Percentiles rank a stretch among this genome's conserved stretches.
phyloP scores from a whole-genome alignment of 2,797 vertebrate species.

The Pelobates cultripes region DNA sequence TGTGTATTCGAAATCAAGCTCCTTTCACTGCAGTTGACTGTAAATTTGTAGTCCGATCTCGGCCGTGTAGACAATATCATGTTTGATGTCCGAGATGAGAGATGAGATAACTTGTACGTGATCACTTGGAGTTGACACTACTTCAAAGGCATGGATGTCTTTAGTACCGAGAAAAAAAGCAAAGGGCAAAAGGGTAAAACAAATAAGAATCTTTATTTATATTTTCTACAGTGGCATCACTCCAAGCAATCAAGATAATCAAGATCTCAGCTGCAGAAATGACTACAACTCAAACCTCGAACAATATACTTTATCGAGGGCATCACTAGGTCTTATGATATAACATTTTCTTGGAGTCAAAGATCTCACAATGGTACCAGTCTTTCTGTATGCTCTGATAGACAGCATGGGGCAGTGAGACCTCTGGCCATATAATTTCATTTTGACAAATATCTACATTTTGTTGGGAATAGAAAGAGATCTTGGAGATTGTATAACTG shows the following conservation, averaged over 20 bases:
- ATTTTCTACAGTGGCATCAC: conserved; percentile 44
- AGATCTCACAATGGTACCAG: background rate
- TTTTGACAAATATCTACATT: too few species aligned
- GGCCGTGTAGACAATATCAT: conserved; percentile 18
- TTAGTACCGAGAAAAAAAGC: conserved; percentile 19
- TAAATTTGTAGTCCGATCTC: background rate
- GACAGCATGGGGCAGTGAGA: background rate
- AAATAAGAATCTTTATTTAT: conserved; percentile 50
- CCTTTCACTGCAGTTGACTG: background rate
- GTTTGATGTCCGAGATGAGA: conserved; percentile 40
- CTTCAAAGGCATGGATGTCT: conserved; percentile 28
- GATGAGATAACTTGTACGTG: conserved; percentile 48
- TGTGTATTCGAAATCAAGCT: background rate
- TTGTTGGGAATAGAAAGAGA: too few species aligned
- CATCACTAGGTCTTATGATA: conserved; percentile 10
- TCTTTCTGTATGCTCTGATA: conserved; percentile 4
- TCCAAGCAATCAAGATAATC: conserved; percentile 55
- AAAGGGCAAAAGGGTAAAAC: conserved; percentile 35
- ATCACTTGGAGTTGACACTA: conserved; percentile 38
- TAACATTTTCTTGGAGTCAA: conserved; percentile 37
- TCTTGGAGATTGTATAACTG: too few species aligned
- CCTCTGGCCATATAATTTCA: background rate
- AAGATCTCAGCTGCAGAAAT: conserved; percentile 33
- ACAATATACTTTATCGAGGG: conserved; percentile 40
- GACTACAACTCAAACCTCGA: conserved; percentile 30